Percentiles rank a stretch among this genome's conserved stretches.
Evolutionary conservation across 2,797 vertebrate genomes (phyloP).

Genomic region (Cirrhinus molitorella): DNA sequence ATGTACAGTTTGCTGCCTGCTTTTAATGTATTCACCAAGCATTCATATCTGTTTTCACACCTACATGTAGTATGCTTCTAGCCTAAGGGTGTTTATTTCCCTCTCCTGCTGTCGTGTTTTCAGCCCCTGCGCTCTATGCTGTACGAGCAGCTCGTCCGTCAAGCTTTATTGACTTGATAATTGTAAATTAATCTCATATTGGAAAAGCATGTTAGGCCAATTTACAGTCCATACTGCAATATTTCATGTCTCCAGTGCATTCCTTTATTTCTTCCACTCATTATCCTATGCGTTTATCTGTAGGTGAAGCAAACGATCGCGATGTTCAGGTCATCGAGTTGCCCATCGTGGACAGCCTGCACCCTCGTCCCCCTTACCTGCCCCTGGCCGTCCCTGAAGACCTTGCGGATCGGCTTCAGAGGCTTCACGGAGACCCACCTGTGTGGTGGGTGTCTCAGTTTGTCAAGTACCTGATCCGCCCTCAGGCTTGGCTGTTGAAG

Average conservation of each 20-base stretch:
- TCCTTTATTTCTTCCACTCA: not conserved
- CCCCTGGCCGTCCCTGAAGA: conserved; percentile 95
- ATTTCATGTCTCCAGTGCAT: conserved; percentile 12
- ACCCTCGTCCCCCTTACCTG: conserved; percentile 95
- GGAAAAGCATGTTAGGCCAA: conserved; percentile 16
- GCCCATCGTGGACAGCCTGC: conserved; percentile 97
- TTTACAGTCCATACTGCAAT: not conserved
- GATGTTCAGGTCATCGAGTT: conserved; percentile 97
- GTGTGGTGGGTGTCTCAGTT: conserved; percentile 99
- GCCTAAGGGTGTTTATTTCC: conserved; percentile 16
- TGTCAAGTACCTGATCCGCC: conserved; percentile 97
- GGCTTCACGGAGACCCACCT: conserved; percentile 94
- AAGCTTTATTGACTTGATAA: conserved; percentile 36
- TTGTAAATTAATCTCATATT: conserved; percentile 42
- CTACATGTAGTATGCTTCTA: not conserved
- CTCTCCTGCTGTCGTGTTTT: not conserved
- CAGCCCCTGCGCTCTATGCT: not conserved
- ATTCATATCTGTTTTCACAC: not conserved
- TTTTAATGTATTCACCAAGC: not conserved
- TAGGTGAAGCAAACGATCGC: conserved; percentile 95
- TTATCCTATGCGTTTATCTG: conserved; percentile 20
- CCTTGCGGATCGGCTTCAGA: conserved; percentile 89
- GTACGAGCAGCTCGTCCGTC: not conserved
- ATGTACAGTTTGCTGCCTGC: not conserved
- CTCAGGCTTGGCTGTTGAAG: conserved; percentile 95